Evolutionary conservation across 2,797 vertebrate genomes (phyloP), one percentile per base, ranked within the genome.

Genomic region (Helostoma temminkii): DNA sequence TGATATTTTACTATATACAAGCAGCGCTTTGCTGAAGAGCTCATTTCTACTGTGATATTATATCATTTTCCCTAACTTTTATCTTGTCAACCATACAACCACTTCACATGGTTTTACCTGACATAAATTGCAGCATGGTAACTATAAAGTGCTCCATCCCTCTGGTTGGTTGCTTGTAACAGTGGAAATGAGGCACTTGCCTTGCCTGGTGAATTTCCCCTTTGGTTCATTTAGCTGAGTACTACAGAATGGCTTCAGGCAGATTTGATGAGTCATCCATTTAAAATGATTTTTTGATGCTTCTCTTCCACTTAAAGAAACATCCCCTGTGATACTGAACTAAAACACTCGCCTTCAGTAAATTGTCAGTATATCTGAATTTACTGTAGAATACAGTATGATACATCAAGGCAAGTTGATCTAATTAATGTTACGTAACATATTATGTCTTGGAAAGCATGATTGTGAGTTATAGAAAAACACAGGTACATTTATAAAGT

Each of bases 181-280:
- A n/a, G 55, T 39, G 45, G 37, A 1, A 48, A 0, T 56, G 30
- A 66, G 62, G 53, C 37, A 49, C 62, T 81, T 30, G 52, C 50
- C 50, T 57, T 49, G 56, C 30, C 66, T 71, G 49, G 57, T 76
- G 70, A 75, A 71, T 77, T 68, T 68, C 56, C 34, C 61, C 43
- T 48, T 52, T 56, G 52, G 55, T 76, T 74, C 61, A 79, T 85
- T 86, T 79, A 77, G 63, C 65, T 58, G 76, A 82, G 76, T 66
- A 55, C 42, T 43, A 73, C 48, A 55, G 34, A 74, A 76, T 34
- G 41, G 54, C 61, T 65, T 45, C 42, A 45, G 67, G 70, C 61
- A 66, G 62, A 80, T 74, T 46, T 70, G 54, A 80, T 74, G 69
- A 76, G 52, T 79, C 79, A 78, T 80, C 50, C n/a, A 50, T 67